Base-by-base conservation (phyloP, 2,113 vertebrate genomes). In the Pteruthius melanotis region DNA sequence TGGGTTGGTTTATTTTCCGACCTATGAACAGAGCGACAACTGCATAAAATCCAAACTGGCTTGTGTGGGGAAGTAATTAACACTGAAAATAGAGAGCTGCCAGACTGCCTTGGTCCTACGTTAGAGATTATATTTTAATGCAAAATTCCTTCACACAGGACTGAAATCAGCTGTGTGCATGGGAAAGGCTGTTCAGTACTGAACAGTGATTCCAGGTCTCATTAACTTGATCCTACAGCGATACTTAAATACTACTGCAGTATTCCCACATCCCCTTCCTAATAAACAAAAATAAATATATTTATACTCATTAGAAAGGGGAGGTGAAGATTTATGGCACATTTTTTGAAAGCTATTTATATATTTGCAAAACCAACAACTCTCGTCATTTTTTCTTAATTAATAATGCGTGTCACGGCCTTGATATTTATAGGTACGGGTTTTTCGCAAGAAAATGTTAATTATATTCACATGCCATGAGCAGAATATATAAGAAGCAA, bases 401-500 rank as follows among this genome's bases (percentile, higher is more conserved):
- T 94, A 93, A 90, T 89, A 85, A 86, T 56, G 47, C 27, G 65
- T 93, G 63, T 59, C 28, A 1, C 1, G 6, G 75, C 81, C 94
- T 95, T 79, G 70, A 35, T 91, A 96, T 92, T 92, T 95, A 77
- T 87, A 90, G 72, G 72, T 57, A 70, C 54, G 74, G 60, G 11
- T 44, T 95, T 94, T 95, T 91, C 0, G 0, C 44, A 57, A 69
- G 68, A 91, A 95, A 95, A 89, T 93, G 59, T 94, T 97, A 92
- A 94, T 95, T 96, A 89, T 35, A 82, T 95, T 95, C 65, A 90
- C 52, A 47, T 84, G 65, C 59, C 93, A 65, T 66, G 75, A 83
- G 87, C 13, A 3, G 52, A 88, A 93, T 76, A 86, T 16, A 21
- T 70, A 90, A 96, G 74, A 84, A 95, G 42, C 60, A 63, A 75